Conservation (phyloP, 1,140 invertebrate species). For the Aphelinus atriplicis region DNA sequence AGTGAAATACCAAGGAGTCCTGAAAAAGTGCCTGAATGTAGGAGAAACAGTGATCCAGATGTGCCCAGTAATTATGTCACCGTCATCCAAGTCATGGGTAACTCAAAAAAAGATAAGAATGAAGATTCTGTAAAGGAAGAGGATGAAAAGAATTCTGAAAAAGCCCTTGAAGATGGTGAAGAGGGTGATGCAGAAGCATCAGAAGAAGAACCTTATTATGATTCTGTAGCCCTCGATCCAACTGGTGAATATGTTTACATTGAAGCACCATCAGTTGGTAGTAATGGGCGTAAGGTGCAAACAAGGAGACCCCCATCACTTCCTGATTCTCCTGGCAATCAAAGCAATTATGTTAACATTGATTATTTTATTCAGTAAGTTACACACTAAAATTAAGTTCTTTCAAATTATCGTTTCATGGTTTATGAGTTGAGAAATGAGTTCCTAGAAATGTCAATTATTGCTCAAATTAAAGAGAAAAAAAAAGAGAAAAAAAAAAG, state of each 20-base stretch:
- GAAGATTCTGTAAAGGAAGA: conserved; percentile 59
- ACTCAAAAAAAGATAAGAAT: conserved; percentile 60
- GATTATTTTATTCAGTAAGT: conserved; percentile 87
- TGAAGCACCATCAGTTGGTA: conserved; percentile 64
- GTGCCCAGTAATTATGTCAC: conserved; percentile 84
- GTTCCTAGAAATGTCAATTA: no score
- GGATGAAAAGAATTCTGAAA: conserved; percentile 61
- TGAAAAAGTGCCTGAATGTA: conserved; percentile 60
- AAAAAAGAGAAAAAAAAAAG: no score
- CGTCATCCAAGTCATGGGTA: conserved; percentile 85
- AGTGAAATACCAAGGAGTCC: conserved; percentile 63
- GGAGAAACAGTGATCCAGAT: conserved; percentile 64
- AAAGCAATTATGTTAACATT: conserved; percentile 89
- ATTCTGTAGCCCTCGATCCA: conserved; percentile 81
- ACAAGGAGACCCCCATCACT: conserved; percentile 65
- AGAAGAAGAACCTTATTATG: conserved; percentile 81
- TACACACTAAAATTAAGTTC: no score
- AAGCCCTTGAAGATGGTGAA: conserved; percentile 58
- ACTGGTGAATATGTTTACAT: conserved; percentile 83
- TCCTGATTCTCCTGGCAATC: conserved; percentile 78
- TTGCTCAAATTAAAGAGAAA: no score
- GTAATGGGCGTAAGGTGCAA: conserved; percentile 54
- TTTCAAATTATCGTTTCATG: no score
- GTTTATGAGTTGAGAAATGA: no score
- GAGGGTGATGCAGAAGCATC: conserved; percentile 67